Evolutionary conservation across 2,888 invertebrate genomes (phyloP).

Genomic region (Drosophila greeni): DNA sequence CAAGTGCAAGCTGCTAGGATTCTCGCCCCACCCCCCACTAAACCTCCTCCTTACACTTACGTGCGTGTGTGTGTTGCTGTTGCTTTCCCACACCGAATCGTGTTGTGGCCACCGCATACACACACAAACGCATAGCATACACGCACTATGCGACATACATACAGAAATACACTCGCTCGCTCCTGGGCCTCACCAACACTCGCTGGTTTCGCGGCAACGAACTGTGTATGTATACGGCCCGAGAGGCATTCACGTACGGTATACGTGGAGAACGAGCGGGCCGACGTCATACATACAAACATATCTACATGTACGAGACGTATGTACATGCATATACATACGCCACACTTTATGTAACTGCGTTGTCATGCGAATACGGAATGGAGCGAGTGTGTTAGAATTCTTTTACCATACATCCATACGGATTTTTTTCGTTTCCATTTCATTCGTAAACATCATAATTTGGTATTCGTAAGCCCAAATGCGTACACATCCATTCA

Average conservation of each 20-base stretch:
- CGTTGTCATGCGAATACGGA: conserved; percentile 44
- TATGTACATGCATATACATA: conserved; percentile 27
- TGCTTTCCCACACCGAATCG: conserved; percentile 73
- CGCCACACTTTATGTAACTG: conserved; percentile 41
- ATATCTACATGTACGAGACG: conserved; percentile 21
- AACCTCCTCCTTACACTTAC: neutral
- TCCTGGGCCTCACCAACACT: conserved; percentile 57
- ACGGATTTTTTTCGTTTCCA: conserved; percentile 74
- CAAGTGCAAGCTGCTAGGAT: conserved; percentile 69
- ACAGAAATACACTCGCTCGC: conserved; percentile 44
- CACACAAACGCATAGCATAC: conserved; percentile 56
- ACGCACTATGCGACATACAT: conserved; percentile 16
- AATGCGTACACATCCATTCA: conserved; percentile 45
- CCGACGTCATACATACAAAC: conserved; percentile 38
- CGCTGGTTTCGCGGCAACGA: conserved; percentile 57
- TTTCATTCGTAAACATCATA: conserved; percentile 74
- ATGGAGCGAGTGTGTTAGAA: conserved; percentile 72
- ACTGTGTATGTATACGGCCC: conserved; percentile 66
- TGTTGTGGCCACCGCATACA: conserved; percentile 62
- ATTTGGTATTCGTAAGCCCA: conserved; percentile 73
- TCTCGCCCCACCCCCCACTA: conserved; percentile 29
- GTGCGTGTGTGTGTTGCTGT: conserved; percentile 60
- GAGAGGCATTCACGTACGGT: conserved; percentile 49
- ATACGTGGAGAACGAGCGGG: conserved; percentile 61
- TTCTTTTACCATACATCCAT: conserved; percentile 74